Evolutionary conservation across 2,113 vertebrate species (phyloP), one percentile per base, ranked within the genome.

Genomic region (Takifugu flavidus): DNA sequence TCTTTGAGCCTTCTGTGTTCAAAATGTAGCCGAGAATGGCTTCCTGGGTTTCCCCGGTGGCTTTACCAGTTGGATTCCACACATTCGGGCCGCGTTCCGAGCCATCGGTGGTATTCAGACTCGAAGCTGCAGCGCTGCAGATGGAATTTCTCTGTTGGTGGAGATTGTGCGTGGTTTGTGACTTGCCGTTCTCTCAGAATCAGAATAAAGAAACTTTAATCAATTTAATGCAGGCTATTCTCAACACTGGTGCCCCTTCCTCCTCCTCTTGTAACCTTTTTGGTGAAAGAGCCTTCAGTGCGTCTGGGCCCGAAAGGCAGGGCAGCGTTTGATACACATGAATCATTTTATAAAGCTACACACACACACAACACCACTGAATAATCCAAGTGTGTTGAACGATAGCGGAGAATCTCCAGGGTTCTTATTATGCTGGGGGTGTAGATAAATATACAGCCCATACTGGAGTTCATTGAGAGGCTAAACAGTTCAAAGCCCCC

Each of bases 401-500:
- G 47, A 26, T 42, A 56, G 51, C 13, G 64, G 25, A 56, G 56
- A 59, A 28, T 67, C 65, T 67, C 62, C 11, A 12, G 65, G 49
- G 39, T 74, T 54, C 64, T 80, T 67, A 60, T 59, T 77, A 65
- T 70, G 59, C 65, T 15, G 13, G 44, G 47, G 47, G 28, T 51
- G 49, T 59, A 6, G 43, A 0, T 62, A 28, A 15, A 49, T 15
- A 65, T 49, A 69, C 65, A 62, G 56, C 39, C n/a, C 50, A 45
- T 42, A 56, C 65, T 73, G 72, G 39, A 47, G 70, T 79, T 80
- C 72, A 67, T 67, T 64, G 56, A 39, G 53, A 70, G 62, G 59
- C 68, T 76, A 67, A 62, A 34, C 65, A 78, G 76, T 84, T 85
- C 79, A 86, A 85, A 84, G 77, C 29, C 47, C 43, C 67, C 45